A percentile compares a stretch with the other conserved stretches of the same genome.
phyloP scores from a whole-genome alignment of 1,140 invertebrate genomes.

The Phortica variegata region DNA sequence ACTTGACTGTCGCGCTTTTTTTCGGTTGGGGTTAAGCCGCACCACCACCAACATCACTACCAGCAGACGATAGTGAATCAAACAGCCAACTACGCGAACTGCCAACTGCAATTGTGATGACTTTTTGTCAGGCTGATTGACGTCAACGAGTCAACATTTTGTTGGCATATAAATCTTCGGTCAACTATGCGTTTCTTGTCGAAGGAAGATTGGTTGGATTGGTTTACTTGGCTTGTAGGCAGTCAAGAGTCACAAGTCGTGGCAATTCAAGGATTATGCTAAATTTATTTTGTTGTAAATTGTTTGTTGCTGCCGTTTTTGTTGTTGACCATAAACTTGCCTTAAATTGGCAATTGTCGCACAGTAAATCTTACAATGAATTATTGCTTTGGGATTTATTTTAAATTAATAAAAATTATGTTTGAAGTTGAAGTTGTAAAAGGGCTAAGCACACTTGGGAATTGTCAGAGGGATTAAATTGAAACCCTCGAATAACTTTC shows the following conservation, averaged over 20 bases:
- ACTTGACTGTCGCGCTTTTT: no score
- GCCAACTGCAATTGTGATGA: constrained; percentile 43
- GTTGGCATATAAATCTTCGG: constrained; percentile 49
- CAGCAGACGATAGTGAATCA: neutral
- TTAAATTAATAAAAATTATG: constrained; percentile 20
- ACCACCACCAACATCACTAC: constrained; percentile 2
- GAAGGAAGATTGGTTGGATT: constrained; percentile 3
- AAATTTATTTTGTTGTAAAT: constrained; percentile 13
- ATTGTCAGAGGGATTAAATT: no score
- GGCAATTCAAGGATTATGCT: constrained; percentile 31
- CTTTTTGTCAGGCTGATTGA: constrained; percentile 52
- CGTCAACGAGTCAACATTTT: constrained; percentile 43
- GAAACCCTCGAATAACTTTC: no score
- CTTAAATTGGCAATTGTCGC: constrained; percentile 49
- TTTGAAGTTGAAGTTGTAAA: constrained; percentile 7
- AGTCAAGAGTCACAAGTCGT: no score
- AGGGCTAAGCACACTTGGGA: constrained; percentile 1
- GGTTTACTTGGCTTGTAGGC: constrained; percentile 8
- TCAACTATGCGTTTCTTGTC: constrained; percentile 40
- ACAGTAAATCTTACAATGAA: constrained; percentile 48
- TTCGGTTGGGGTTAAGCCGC: no score
- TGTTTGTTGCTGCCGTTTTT: constrained; percentile 4
- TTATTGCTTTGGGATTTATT: constrained; percentile 34
- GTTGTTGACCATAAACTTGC: constrained; percentile 38
- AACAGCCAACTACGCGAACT: constrained; percentile 5